Percentiles rank a stretch among this genome's conserved stretches.
phyloP scores from a whole-genome alignment of 2,113 vertebrate genomes.

The Pyxicephalus adspersus region DNA sequence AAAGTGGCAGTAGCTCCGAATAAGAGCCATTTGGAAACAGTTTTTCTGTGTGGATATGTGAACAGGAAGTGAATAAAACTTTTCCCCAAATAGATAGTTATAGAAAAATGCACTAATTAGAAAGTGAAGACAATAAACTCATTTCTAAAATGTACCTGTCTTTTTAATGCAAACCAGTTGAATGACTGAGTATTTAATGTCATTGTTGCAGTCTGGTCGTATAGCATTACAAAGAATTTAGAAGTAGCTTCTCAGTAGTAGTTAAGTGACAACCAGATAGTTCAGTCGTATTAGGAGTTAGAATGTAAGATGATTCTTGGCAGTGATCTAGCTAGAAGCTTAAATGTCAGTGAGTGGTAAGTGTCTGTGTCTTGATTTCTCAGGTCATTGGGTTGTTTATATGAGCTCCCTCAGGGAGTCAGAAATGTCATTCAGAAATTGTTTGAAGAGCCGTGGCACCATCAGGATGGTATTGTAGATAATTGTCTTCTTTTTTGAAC shows the following conservation, averaged over 20 bases:
- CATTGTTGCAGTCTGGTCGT: slow-evolving; percentile 24
- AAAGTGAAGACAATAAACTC: no score
- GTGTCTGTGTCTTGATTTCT: slow-evolving; percentile 58
- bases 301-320: slow-evolving; percentile 50
- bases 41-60: no score
- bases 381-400: slow-evolving; percentile 58
- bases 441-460: slow-evolving; percentile 57
- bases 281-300: slow-evolving; percentile 51
- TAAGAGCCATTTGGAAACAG: no score
- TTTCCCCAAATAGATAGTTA: no score
- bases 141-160: no score
- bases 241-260: slow-evolving; percentile 53
- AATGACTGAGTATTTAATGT: neutral
- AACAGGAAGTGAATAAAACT: no score
- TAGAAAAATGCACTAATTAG: no score
- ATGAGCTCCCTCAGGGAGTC: slow-evolving; percentile 60
- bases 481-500: slow-evolving; percentile 20
- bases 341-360: slow-evolving; percentile 63
- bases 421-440: slow-evolving; percentile 61
- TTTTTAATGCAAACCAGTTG: neutral
- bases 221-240: slow-evolving; percentile 33
- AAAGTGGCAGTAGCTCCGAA: no score
- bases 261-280: slow-evolving; percentile 53
- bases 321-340: slow-evolving; percentile 59
- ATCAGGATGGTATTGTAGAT: slow-evolving; percentile 44